Evolutionary conservation across 1,140 invertebrate species (phyloP).

Genomic region (Campoletis sonorensis): DNA sequence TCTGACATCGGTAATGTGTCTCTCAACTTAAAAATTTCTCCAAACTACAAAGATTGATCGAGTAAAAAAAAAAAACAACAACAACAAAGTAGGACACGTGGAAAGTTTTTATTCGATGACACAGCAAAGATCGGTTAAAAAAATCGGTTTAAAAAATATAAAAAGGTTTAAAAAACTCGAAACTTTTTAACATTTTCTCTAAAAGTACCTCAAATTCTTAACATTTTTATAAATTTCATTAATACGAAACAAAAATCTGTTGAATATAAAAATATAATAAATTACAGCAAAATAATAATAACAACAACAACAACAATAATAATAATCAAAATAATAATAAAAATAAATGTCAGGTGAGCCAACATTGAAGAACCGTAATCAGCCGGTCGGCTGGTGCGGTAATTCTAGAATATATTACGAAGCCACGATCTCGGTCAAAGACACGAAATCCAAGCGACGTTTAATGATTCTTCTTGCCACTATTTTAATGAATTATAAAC

Average conservation of each 20-base stretch:
- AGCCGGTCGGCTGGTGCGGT: conserved; percentile 33
- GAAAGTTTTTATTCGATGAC: conserved; percentile 40
- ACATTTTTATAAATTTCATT: too few relatives aligned
- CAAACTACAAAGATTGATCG: too few relatives aligned
- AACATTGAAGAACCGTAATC: conserved; percentile 32
- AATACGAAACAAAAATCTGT: too few relatives aligned
- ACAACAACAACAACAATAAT: too few relatives aligned
- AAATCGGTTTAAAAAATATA: not conserved
- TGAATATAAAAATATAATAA: not conserved
- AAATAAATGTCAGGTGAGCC: conserved; percentile 22
- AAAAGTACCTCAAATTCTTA: too few relatives aligned
- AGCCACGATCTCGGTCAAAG: conserved; percentile 36
- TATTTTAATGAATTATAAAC: not conserved
- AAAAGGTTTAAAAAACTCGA: too few relatives aligned
- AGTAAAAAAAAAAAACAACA: too few relatives aligned
- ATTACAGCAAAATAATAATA: not conserved
- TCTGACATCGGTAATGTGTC: too few relatives aligned
- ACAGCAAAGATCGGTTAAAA: not conserved
- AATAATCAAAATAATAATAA: not conserved
- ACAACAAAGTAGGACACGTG: conserved; percentile 38
- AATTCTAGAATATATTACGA: conserved; percentile 39
- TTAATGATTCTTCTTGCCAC: not conserved
- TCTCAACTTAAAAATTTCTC: too few relatives aligned
- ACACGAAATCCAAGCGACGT: conserved; percentile 1
- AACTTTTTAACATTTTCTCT: too few relatives aligned